These are phyloP conservation scores for Leuciscus waleckii DNA, from an alignment of 2,797 vertebrate species.

Conservation along the genomic window DNA sequence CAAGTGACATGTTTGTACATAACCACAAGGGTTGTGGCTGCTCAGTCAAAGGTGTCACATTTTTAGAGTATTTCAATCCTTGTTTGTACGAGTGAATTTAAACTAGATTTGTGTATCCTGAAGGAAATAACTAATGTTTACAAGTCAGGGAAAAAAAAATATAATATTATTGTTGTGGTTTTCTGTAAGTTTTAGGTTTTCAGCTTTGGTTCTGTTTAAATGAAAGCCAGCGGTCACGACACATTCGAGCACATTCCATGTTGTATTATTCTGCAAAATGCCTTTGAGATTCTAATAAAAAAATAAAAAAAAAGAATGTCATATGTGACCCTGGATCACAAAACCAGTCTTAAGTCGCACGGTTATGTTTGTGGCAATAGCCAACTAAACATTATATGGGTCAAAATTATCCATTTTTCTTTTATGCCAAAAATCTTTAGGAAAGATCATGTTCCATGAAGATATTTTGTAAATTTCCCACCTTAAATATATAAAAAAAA, in stretches of 20 bases:
- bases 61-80: constrained; percentile 8
- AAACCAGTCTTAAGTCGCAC: no score
- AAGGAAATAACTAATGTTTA: constrained; percentile 8
- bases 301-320: background rate
- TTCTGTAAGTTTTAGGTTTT: constrained; percentile 5
- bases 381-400: no score
- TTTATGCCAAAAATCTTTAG: no score
- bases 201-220: background rate
- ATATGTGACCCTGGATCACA: background rate
- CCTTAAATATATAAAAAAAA: no score
- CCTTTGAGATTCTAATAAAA: background rate
- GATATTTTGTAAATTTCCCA: no score
- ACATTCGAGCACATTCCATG: background rate
- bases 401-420: no score
- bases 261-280: background rate
- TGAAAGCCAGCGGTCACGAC: background rate
- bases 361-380: no score
- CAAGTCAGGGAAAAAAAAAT: background rate
- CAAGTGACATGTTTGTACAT: constrained; percentile 42
- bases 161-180: background rate
- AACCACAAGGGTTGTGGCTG: constrained; percentile 33
- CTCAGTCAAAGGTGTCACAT: constrained; percentile 19
- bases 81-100: constrained; percentile 20
- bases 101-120: constrained; percentile 27
- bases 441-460: no score